These are phyloP conservation scores for Anhinga rufa DNA, from an alignment of 2,113 vertebrate genomes.

Conservation along the genomic window DNA sequence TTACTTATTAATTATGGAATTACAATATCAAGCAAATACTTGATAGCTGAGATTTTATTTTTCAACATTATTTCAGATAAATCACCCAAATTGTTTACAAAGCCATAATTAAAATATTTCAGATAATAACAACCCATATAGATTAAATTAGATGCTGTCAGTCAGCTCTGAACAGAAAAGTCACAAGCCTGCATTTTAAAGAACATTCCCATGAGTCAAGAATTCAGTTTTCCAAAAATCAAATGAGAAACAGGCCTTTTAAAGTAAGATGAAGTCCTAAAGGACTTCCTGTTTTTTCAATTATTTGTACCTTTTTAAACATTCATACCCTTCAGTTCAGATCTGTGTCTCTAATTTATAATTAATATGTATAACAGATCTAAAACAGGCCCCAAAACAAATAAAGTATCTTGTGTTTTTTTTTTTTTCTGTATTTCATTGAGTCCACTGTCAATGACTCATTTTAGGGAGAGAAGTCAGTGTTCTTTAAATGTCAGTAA, in stretches of 20 bases:
- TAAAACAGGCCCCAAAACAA: neutral
- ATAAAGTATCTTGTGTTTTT: neutral
- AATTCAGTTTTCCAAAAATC: conserved; percentile 5
- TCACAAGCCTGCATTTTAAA: neutral
- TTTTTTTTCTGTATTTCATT: neutral
- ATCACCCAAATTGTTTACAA: neutral
- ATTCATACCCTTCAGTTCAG: conserved; percentile 28
- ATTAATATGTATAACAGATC: conserved; percentile 9
- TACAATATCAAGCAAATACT: too few relatives aligned
- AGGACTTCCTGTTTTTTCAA: conserved; percentile 16
- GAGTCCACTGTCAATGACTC: neutral
- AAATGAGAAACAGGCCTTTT: neutral
- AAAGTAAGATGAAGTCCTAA: neutral
- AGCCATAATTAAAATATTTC: neutral
- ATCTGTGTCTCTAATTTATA: conserved; percentile 39
- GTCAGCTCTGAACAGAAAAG: neutral
- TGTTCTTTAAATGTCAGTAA: neutral
- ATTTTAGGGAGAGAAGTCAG: neutral
- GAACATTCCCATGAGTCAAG: neutral
- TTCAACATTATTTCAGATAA: neutral
- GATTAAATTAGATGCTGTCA: neutral
- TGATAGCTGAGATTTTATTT: neutral
- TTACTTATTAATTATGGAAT: too few relatives aligned
- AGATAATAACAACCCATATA: neutral
- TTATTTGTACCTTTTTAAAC: conserved; percentile 49